Base-by-base conservation (phyloP, 2,113 vertebrate genomes). In the Pangasianodon gigas region DNA sequence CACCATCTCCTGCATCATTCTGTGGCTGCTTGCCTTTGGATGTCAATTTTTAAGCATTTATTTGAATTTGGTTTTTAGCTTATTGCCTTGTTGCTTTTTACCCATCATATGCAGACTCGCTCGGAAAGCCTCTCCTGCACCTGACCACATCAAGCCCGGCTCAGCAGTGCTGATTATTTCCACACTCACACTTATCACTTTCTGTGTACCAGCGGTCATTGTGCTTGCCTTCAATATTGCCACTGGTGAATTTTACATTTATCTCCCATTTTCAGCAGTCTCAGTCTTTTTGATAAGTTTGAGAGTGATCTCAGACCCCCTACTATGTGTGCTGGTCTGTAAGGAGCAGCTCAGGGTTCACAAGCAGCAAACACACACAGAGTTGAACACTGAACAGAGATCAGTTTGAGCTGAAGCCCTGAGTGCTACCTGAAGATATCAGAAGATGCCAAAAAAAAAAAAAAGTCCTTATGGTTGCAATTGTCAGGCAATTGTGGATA, bases 131-230 rank as follows among this genome's bases (percentile, higher is more conserved):
- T 29, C 87, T 65, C 3, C 56, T 13, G 24, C 32, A 65, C 5
- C 29, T 67, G 75, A 19, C 29, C 56, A 60, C 16, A 32, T n/a
- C 58, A 88, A 81, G 14, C 41, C 44, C 7, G 0, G n/a, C 6
- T 52, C 19, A 83, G 21, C 60, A 56, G 60, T 88, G 79, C 51
- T 88, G n/a, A 54, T 51, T 10, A 32, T 88, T 83, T 48, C 87
- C 6, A 56, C 65, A 14, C 2, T 81, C 32, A 82, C 58, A 24
- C 80, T 88, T 69, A 8, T 56, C 5, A 37, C 62, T 26, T 32
- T 71, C 44, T 82, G 65, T 37, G 32, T 51, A 67, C 58, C 75
- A 44, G 6, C 37, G 41, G 65, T 29, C 5, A 10, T 32, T 74
- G 69, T 41, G 69, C 8, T 74, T 74, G 16, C 1, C 16, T 37